Evolutionary conservation across 2,888 invertebrate genomes (phyloP).

Genomic region (Sceliomorpha sp.): DNA sequence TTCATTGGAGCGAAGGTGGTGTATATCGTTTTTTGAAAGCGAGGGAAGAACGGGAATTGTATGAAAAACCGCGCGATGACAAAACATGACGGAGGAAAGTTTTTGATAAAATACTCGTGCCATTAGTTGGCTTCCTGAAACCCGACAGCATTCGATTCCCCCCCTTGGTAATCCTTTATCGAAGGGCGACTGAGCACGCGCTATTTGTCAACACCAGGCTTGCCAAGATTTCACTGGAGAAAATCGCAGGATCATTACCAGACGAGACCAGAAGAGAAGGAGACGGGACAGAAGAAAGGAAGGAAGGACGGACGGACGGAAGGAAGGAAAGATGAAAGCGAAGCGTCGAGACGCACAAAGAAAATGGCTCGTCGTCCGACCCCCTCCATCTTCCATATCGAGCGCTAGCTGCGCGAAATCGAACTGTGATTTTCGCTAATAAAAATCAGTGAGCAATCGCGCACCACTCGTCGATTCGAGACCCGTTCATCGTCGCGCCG

Average conservation of each 20-base stretch:
- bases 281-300: too few species aligned
- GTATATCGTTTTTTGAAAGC: slow-evolving; percentile 20
- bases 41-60: slow-evolving; percentile 10
- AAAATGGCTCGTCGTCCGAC: slow-evolving; percentile 8
- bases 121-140: slow-evolving; percentile 50
- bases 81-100: slow-evolving; percentile 47
- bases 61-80: slow-evolving; percentile 48
- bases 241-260: slow-evolving; percentile 62
- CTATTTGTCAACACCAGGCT: slow-evolving; percentile 63
- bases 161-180: slow-evolving; percentile 61
- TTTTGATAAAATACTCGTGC: slow-evolving; percentile 55
- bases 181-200: slow-evolving; percentile 59
- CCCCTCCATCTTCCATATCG: slow-evolving; percentile 6
- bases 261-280: slow-evolving; percentile 6
- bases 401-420: slow-evolving; percentile 34
- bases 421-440: slow-evolving; percentile 44
- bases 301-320: not conserved
- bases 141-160: slow-evolving; percentile 45
- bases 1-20: slow-evolving; percentile 19
- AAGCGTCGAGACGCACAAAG: slow-evolving; percentile 31
- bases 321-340: not conserved
- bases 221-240: slow-evolving; percentile 43
- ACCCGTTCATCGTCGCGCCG: too few species aligned
- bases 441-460: slow-evolving; percentile 29
- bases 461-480: not conserved